Conservation (phyloP, 2,797 vertebrate species). For the Heliangelus exortis region DNA sequence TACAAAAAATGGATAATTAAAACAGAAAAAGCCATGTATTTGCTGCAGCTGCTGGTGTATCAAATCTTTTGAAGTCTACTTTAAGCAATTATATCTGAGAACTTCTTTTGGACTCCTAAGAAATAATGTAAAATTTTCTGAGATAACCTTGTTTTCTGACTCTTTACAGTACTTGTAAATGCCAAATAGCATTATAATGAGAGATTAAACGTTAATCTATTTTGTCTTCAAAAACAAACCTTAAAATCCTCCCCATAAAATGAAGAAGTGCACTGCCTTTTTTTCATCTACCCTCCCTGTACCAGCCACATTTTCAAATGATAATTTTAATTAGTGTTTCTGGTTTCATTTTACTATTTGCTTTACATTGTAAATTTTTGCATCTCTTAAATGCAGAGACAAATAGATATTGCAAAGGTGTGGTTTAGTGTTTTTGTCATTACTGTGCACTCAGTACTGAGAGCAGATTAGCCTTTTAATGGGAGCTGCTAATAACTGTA, state of each 20-base stretch:
- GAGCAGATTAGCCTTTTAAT: not conserved
- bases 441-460: conserved; percentile 14
- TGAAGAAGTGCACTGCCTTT: not conserved
- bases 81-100: conserved; percentile 55
- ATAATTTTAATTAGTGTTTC: not conserved
- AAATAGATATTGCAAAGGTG: not conserved
- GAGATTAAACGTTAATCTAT: conserved; percentile 7
- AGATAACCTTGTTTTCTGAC: not conserved
- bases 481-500: not conserved
- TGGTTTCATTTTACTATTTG: not conserved
- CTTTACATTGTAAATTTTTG: not conserved
- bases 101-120: conserved; percentile 28
- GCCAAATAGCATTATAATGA: conserved; percentile 13
- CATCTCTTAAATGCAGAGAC: not conserved
- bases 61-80: conserved; percentile 65
- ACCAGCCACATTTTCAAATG: not conserved
- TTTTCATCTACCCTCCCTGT: not conserved
- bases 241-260: not conserved
- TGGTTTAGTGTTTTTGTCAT: not conserved
- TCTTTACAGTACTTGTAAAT: conserved; percentile 44
- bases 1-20: conserved; percentile 61
- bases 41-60: conserved; percentile 35
- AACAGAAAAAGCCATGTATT: conserved; percentile 1
- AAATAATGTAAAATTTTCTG: conserved; percentile 32
- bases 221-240: conserved; percentile 19